A percentile compares a stretch with the other conserved stretches of the same genome.
Conservation (phyloP, 2,888 invertebrate genomes). For the Temnothorax ravouxi region DNA sequence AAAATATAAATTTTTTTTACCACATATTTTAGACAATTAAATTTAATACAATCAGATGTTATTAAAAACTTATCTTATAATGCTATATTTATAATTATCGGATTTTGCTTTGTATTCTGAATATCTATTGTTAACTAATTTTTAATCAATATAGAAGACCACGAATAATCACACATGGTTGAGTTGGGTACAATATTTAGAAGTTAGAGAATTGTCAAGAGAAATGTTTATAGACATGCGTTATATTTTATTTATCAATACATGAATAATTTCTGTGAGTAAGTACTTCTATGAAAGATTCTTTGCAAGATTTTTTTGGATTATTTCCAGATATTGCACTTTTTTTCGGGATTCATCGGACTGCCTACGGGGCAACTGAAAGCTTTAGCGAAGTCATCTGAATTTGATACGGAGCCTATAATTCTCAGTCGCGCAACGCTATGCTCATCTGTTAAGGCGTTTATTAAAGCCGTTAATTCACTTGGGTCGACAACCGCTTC, state of each 20-base stretch:
- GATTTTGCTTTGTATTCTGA: no score
- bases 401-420: conserved; percentile 63
- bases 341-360: conserved; percentile 67
- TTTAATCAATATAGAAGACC: no score
- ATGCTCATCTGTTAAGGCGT: conserved; percentile 6
- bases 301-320: background rate
- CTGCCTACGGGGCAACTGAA: conserved; percentile 63
- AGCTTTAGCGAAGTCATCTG: conserved; percentile 63
- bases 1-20: no score
- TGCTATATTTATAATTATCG: no score
- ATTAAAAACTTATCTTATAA: background rate
- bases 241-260: conserved; percentile 3
- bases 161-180: no score
- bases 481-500: background rate
- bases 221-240: background rate
- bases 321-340: conserved; percentile 67
- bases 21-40: background rate
- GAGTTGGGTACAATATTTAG: no score
- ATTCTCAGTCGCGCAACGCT: conserved; percentile 54
- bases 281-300: background rate
- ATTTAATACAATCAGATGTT: background rate
- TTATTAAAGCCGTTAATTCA: no score
- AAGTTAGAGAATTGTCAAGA: background rate
- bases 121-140: no score
- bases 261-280: background rate